These are phyloP conservation scores for Entomobrya proxima DNA, from an alignment of 2,888 invertebrate genomes.

Conservation along the genomic window DNA sequence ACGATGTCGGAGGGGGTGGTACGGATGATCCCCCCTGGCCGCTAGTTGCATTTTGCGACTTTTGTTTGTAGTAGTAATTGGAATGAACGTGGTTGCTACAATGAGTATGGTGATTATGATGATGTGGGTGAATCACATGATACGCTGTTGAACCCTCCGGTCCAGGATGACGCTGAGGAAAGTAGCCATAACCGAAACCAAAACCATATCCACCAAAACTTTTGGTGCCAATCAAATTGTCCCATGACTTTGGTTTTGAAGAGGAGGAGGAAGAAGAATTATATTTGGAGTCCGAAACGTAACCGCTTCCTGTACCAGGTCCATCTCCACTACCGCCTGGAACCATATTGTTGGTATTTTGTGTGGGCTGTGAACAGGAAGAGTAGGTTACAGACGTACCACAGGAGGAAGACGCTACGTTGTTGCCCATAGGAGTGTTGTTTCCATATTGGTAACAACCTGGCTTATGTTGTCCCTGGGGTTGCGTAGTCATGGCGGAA, in stretches of 20 bases:
- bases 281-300: slow-evolving; percentile 32
- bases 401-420: not conserved
- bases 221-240: slow-evolving; percentile 88
- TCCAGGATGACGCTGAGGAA: slow-evolving; percentile 45
- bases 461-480: slow-evolving; percentile 26
- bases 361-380: not conserved
- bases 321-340: not conserved
- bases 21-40: not conserved
- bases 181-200: slow-evolving; percentile 85
- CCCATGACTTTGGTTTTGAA: slow-evolving; percentile 91
- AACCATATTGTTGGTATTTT: not conserved
- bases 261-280: slow-evolving; percentile 77
- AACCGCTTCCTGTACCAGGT: slow-evolving; percentile 5
- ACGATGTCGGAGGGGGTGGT: not conserved
- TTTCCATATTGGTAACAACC: slow-evolving; percentile 40
- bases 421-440: not conserved
- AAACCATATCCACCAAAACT: slow-evolving; percentile 91
- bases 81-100: slow-evolving; percentile 71
- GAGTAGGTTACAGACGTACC: not conserved
- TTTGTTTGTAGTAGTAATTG: slow-evolving; percentile 70
- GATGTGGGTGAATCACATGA: slow-evolving; percentile 72
- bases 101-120: slow-evolving; percentile 73
- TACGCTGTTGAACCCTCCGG: slow-evolving; percentile 30
- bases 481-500: slow-evolving; percentile 79
- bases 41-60: slow-evolving; percentile 20